phyloP scores from a whole-genome alignment of 2,113 vertebrate genomes.

The Glaucidium brasilianum region DNA sequence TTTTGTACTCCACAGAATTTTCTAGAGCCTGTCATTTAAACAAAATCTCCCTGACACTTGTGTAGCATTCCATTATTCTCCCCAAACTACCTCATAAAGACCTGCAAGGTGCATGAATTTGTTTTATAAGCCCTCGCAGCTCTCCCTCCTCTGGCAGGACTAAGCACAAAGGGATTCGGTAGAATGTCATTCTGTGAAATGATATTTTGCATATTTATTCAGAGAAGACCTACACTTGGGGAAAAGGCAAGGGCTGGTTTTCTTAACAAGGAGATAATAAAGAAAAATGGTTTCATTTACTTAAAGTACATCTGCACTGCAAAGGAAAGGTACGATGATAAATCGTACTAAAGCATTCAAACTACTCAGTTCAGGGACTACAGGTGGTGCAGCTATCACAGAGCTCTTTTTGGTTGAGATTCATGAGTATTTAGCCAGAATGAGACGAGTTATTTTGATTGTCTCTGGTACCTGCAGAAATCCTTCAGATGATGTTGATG shows the following conservation, averaged over 20 bases:
- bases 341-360: not conserved
- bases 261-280: constrained; percentile 39
- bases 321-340: not conserved
- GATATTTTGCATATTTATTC: constrained; percentile 9
- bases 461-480: not conserved
- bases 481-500: not conserved
- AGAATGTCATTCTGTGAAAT: not conserved
- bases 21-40: not conserved
- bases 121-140: constrained; percentile 11
- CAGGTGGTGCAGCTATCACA: not conserved
- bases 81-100: not conserved
- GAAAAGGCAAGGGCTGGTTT: not conserved
- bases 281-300: constrained; percentile 32
- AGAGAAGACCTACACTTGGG: not conserved
- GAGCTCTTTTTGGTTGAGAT: not conserved
- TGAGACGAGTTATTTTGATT: not conserved
- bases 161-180: not conserved
- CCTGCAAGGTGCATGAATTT: not conserved
- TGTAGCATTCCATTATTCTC: not conserved
- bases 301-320: not conserved
- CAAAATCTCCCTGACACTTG: not conserved
- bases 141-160: not conserved
- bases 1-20: not conserved
- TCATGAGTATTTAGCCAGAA: not conserved
- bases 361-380: not conserved